These are phyloP conservation scores for Myotis findleyi DNA, from an alignment of 2,797 vertebrate genomes.

Conservation along the genomic window DNA sequence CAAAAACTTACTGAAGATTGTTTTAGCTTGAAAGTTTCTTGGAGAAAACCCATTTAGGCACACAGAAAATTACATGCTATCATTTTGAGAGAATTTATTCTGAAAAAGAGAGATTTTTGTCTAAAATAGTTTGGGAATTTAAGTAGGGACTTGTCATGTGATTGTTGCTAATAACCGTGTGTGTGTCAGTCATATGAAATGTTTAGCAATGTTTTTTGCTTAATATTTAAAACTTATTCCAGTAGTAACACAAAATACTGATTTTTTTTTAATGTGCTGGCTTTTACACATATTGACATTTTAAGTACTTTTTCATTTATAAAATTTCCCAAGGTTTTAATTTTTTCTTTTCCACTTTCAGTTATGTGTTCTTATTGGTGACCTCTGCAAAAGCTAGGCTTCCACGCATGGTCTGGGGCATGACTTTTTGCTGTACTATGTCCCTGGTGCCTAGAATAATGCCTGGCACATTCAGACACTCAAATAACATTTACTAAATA, in stretches of 20 bases:
- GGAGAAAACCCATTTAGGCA: constrained; percentile 69
- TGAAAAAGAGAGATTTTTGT: constrained; percentile 37
- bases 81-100: constrained; percentile 62
- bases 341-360: neutral
- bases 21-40: constrained; percentile 71
- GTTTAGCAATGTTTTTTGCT: neutral
- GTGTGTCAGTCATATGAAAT: neutral
- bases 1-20: constrained; percentile 73
- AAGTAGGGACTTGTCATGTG: neutral
- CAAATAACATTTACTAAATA: neutral
- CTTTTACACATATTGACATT: neutral
- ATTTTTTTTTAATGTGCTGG: neutral
- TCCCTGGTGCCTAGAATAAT: neutral
- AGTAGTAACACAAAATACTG: neutral
- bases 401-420: accelerated
- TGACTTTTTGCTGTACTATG: accelerated
- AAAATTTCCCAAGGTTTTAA: neutral
- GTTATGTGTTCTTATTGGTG: neutral
- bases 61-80: neutral
- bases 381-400: neutral
- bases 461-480: neutral
- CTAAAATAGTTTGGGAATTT: constrained; percentile 14
- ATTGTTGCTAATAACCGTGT: neutral
- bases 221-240: neutral
- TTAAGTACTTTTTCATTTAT: neutral